phyloP scores from a whole-genome alignment of 2,797 vertebrate genomes.

The Muscicapa comitata region DNA sequence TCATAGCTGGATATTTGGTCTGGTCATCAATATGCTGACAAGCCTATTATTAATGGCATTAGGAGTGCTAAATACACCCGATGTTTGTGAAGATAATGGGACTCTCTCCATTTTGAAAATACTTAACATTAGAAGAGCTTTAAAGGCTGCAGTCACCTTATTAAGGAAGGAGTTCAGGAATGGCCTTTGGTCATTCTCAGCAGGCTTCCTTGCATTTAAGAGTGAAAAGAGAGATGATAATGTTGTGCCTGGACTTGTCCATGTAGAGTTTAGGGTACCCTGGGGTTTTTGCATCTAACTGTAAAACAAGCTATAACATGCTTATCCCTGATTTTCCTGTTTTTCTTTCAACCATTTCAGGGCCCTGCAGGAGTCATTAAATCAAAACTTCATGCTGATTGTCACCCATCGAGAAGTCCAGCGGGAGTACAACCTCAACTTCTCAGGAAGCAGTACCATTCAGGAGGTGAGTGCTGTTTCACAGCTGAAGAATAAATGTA shows the following conservation, averaged over 20 bases:
- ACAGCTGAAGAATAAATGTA: constrained; percentile 75
- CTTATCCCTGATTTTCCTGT: constrained; percentile 80
- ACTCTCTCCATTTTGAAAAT: constrained; percentile 33
- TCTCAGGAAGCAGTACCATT: constrained; percentile 97
- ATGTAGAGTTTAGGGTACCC: constrained; percentile 80
- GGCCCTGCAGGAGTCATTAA: constrained; percentile 95
- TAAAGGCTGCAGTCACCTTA: constrained; percentile 60
- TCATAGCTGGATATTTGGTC: constrained; percentile 12
- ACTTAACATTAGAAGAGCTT: constrained; percentile 55
- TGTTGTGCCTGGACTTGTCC: constrained; percentile 86
- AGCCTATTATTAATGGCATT: constrained; percentile 44
- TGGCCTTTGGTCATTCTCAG: constrained; percentile 78
- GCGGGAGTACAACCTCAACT: constrained; percentile 99
- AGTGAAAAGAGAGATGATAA: constrained; percentile 77
- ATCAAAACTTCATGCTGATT: constrained; percentile 97
- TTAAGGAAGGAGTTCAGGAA: constrained; percentile 76
- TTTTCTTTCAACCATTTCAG: constrained; percentile 82
- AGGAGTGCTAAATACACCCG: constrained; percentile 19
- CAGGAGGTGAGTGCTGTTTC: constrained; percentile 90
- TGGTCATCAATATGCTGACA: constrained; percentile 17
- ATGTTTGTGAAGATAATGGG: constrained; percentile 27
- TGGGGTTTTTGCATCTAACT: constrained; percentile 80
- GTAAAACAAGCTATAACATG: constrained; percentile 89
- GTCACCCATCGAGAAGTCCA: constrained; percentile 97
- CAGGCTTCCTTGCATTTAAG: constrained; percentile 75